Percentiles rank a stretch among this genome's conserved stretches.
Conservation (phyloP, 2,797 vertebrate species). For the Brotula barbata region DNA sequence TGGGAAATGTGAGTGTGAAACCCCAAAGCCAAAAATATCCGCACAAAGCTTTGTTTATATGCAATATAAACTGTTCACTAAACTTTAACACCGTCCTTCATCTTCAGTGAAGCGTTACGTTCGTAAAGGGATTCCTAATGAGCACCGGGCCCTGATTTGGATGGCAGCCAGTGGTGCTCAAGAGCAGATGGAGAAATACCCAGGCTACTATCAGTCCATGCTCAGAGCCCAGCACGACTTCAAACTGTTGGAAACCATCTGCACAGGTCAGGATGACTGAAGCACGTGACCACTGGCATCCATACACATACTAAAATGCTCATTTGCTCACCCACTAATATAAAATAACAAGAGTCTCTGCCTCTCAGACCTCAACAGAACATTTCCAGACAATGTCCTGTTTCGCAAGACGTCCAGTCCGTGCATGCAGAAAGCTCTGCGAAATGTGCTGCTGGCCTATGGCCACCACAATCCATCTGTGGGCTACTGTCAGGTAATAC, state of each 20-base stretch:
- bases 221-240: constrained; percentile 82
- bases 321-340: not conserved
- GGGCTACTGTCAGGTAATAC: constrained; percentile 93
- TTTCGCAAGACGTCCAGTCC: constrained; percentile 85
- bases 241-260: constrained; percentile 87
- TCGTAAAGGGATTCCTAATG: constrained; percentile 92
- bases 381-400: constrained; percentile 93
- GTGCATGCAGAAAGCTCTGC: constrained; percentile 86
- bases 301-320: not conserved
- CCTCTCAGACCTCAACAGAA: constrained; percentile 90
- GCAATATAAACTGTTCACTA: not conserved
- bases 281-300: not conserved
- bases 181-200: constrained; percentile 86
- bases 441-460: constrained; percentile 90
- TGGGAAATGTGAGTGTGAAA: constrained; percentile 82
- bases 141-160: constrained; percentile 89
- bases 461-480: constrained; percentile 88
- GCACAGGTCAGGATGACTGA: constrained; percentile 81
- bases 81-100: not conserved
- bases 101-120: constrained; percentile 92
- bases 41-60: not conserved
- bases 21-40: not conserved
- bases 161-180: constrained; percentile 93
- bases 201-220: constrained; percentile 87
- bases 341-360: not conserved